A percentile compares a stretch with the other conserved stretches of the same genome.
Evolutionary conservation across 2,113 vertebrate genomes (phyloP).

Genomic region (Micromys minutus): DNA sequence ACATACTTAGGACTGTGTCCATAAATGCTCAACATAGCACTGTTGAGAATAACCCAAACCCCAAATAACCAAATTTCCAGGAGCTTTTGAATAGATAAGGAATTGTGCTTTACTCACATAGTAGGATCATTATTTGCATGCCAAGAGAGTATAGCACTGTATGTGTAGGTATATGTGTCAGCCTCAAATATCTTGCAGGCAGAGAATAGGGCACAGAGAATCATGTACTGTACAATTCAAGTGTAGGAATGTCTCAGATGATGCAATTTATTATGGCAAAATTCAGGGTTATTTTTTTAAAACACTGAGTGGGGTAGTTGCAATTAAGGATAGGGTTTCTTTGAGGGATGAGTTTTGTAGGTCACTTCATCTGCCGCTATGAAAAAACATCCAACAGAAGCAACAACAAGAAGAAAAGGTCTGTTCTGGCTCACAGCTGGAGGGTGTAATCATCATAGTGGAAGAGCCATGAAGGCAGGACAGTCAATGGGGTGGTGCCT

Average conservation of each 20-base stretch:
- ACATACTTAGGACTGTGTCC: background rate
- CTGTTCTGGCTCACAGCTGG: background rate
- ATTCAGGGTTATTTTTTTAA: background rate
- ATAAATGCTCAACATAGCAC: background rate
- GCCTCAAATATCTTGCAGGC: background rate
- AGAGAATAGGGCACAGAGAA: background rate
- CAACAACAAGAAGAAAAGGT: background rate
- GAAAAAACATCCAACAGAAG: background rate
- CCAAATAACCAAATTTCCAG: background rate
- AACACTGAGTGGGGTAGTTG: too few species aligned
- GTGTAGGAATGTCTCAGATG: background rate
- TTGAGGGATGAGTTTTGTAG: background rate
- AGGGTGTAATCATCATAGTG: too few species aligned
- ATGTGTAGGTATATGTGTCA: background rate
- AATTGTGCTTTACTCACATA: rapidly evolving
- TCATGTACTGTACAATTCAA: background rate
- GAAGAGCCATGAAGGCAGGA: background rate
- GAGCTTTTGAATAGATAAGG: background rate
- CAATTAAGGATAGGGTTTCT: background rate
- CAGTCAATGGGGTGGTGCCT: too few species aligned
- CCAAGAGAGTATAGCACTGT: background rate
- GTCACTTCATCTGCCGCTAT: background rate
- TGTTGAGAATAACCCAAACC: background rate
- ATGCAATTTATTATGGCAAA: background rate
- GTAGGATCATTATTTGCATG: background rate